Evolutionary conservation across 2,888 invertebrate genomes (phyloP).

Genomic region (Cetonia aurata): DNA sequence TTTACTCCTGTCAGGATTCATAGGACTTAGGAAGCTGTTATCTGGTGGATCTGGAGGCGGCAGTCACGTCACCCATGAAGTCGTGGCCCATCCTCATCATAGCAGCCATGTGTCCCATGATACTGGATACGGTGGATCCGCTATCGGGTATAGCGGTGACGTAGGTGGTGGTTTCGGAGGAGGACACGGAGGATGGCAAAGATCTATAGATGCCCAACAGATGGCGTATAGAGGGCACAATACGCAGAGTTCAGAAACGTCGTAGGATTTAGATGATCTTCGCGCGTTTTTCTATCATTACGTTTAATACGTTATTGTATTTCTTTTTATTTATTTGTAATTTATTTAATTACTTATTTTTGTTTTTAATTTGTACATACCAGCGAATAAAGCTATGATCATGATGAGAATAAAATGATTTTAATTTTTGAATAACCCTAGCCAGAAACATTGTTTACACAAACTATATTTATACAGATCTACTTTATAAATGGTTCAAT

Average conservation of each 20-base stretch:
- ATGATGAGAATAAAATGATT: not conserved
- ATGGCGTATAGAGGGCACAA: constrained; percentile 69
- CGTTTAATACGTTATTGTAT: constrained; percentile 24
- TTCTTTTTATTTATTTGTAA: constrained; percentile 41
- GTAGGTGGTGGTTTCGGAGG: constrained; percentile 62
- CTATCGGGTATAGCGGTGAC: constrained; percentile 58
- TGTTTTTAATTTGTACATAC: constrained; percentile 27
- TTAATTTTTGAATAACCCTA: too few relatives aligned
- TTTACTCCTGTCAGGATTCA: constrained; percentile 84
- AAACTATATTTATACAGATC: too few relatives aligned
- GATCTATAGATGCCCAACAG: constrained; percentile 68
- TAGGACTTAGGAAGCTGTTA: constrained; percentile 86
- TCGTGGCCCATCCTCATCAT: constrained; percentile 77
- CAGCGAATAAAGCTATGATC: constrained; percentile 15
- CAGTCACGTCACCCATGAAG: constrained; percentile 75
- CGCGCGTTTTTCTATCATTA: not conserved
- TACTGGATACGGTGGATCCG: constrained; percentile 63
- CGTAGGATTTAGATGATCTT: constrained; percentile 34
- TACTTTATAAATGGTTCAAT: too few relatives aligned
- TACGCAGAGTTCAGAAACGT: constrained; percentile 52
- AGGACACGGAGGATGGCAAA: constrained; percentile 66
- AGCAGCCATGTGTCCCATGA: constrained; percentile 74
- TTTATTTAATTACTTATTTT: constrained; percentile 36
- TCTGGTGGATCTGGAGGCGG: constrained; percentile 66
- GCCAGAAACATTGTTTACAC: too few relatives aligned